Evolutionary conservation across 2,113 vertebrate species (phyloP).

Genomic region (Chauna torquata): DNA sequence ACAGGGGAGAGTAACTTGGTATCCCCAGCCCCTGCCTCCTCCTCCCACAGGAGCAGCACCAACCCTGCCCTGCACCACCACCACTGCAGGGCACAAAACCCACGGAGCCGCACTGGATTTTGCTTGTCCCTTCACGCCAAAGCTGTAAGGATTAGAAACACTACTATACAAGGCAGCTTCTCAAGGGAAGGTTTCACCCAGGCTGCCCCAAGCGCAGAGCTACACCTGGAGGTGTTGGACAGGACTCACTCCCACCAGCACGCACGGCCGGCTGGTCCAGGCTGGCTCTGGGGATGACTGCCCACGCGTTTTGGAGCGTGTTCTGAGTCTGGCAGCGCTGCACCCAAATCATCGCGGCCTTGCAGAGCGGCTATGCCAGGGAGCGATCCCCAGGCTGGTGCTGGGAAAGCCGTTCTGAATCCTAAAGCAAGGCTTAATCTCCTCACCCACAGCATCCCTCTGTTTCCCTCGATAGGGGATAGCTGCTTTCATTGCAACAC

Average conservation of each 20-base stretch:
- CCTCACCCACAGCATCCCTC: neutral
- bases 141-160: neutral
- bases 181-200: neutral
- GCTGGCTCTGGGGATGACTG: neutral
- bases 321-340: no score
- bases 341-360: neutral
- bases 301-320: neutral
- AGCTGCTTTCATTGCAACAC: neutral
- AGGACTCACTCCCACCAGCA: neutral
- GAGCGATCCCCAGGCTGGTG: neutral
- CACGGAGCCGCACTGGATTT: neutral
- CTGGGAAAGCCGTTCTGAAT: neutral
- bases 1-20: neutral
- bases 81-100: neutral
- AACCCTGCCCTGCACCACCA: neutral
- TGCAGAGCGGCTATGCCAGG: neutral
- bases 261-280: no score
- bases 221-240: neutral
- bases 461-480: no score
- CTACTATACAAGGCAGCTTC: neutral
- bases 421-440: neutral
- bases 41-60: neutral
- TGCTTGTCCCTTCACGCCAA: neutral
- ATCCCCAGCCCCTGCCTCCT: neutral
- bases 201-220: neutral